A percentile compares a stretch with the other conserved stretches of the same genome.
These are phyloP conservation scores for Melinaea marsaeus DNA, from an alignment of 2,888 invertebrate genomes.

Conservation along the genomic window DNA sequence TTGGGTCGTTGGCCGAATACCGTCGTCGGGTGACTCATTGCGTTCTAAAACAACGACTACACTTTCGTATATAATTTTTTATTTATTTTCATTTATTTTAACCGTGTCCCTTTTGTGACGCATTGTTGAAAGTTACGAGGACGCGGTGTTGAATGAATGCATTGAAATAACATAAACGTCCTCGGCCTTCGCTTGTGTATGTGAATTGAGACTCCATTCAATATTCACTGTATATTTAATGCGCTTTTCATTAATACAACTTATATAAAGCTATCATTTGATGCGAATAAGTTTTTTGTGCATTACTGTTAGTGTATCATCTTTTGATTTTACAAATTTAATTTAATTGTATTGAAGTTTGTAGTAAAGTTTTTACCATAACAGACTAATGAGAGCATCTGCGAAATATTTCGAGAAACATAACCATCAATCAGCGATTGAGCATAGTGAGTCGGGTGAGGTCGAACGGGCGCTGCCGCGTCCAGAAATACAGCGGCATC, in stretches of 20 bases:
- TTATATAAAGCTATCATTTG: no score
- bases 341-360: background rate
- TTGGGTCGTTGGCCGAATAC: constrained; percentile 74
- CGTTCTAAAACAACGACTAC: constrained; percentile 49
- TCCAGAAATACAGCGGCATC: constrained; percentile 72
- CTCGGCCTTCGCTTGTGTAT: constrained; percentile 54
- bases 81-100: constrained; percentile 31
- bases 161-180: constrained; percentile 60
- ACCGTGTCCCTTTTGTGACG: constrained; percentile 9
- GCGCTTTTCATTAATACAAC: no score
- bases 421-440: constrained; percentile 64
- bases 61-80: constrained; percentile 35
- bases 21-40: constrained; percentile 60
- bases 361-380: constrained; percentile 34
- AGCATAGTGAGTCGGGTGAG: constrained; percentile 46
- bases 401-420: constrained; percentile 52
- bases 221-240: background rate
- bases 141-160: constrained; percentile 61
- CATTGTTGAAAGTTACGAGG: constrained; percentile 41
- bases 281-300: no score
- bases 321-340: no score
- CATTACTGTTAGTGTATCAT: no score
- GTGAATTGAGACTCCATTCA: constrained; percentile 16
- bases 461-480: constrained; percentile 52
- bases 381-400: constrained; percentile 44